Evolutionary conservation across 2,888 invertebrate species (phyloP), one percentile per base, ranked within the genome.

Genomic region (Erannis defoliaria): DNA sequence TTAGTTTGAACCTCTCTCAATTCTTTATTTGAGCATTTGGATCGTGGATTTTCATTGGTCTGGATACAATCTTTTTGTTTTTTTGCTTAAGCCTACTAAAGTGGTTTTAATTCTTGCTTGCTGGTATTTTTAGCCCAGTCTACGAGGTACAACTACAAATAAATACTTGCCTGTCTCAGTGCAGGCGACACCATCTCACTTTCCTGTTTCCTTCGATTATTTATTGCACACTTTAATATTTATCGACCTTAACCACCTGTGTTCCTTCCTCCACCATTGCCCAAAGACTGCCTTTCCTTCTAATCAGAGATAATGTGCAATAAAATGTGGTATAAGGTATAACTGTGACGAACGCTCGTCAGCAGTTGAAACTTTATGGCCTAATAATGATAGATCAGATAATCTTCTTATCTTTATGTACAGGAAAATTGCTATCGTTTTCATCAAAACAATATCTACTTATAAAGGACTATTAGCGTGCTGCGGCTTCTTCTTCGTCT

Each of bases 131-230:
- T n/a, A n/a, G n/a, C n/a, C n/a, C n/a, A n/a, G n/a, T n/a, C n/a
- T n/a, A n/a, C n/a, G n/a, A n/a, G n/a, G n/a, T n/a, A n/a, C n/a
- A n/a, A 1, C 14, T 23, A 8, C 2, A 37, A 16, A 6, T 12
- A 14, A 45, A 16, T 26, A 45, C 26, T 14, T 62, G 66, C 68
- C 64, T 68, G 66, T 53, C 57, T 66, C 0, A 64, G 21, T 38
- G 59, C 40, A 3, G 68, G 66, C 0, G 68, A 50, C 38, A 62
- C 50, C 68, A 62, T 68, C 9, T 40, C 38, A 19, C 48, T 29
- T 12, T 45, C 3, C 21, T 19, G 2, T 19, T 18, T 40, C 14
- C 40, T 40, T 10, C 6, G 18, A 40, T 19, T 46, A 18, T 2
- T 29, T 5, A 16, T 46, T 21, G n/a, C n/a, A n/a, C n/a, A n/a